A percentile compares a stretch with the other conserved stretches of the same genome.
These are phyloP conservation scores for Elaphurus davidianus DNA, from an alignment of 2,113 vertebrate genomes.

Conservation along the genomic window DNA sequence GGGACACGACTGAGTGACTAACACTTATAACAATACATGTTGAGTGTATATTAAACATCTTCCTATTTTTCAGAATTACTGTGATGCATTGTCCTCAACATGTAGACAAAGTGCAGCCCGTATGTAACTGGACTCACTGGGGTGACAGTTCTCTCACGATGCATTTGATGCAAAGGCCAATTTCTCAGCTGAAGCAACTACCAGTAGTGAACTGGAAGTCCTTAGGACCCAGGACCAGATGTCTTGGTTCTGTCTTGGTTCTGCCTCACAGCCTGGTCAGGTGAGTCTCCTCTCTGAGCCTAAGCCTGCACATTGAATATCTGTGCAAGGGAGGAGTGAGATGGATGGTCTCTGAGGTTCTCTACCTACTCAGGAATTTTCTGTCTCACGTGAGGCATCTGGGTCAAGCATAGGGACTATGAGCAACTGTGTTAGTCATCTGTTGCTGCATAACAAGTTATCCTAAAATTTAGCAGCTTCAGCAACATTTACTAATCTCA, in stretches of 20 bases:
- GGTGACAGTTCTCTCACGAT: not conserved
- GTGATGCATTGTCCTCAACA: not conserved
- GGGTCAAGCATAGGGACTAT: not conserved
- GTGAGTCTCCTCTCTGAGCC: not conserved
- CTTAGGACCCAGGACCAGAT: not conserved
- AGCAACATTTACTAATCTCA: not conserved
- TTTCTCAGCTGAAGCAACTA: not conserved
- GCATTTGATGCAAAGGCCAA: not conserved
- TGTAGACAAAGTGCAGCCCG: not conserved
- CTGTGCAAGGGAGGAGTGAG: not conserved
- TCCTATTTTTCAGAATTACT: conserved; percentile 13
- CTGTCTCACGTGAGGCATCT: not conserved
- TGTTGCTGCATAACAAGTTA: not conserved
- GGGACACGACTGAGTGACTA: not conserved
- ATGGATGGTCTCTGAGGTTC: not conserved
- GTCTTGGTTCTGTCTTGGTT: not conserved
- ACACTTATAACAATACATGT: not conserved
- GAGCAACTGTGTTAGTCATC: not conserved
- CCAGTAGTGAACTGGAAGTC: not conserved
- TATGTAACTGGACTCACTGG: not conserved
- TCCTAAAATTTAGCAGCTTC: not conserved
- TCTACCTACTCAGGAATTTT: not conserved
- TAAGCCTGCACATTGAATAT: not conserved
- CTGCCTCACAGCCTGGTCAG: not conserved
- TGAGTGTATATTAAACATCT: not conserved